Conservation (phyloP, 1,140 invertebrate genomes). For the Protaetia brevitarsis region DNA sequence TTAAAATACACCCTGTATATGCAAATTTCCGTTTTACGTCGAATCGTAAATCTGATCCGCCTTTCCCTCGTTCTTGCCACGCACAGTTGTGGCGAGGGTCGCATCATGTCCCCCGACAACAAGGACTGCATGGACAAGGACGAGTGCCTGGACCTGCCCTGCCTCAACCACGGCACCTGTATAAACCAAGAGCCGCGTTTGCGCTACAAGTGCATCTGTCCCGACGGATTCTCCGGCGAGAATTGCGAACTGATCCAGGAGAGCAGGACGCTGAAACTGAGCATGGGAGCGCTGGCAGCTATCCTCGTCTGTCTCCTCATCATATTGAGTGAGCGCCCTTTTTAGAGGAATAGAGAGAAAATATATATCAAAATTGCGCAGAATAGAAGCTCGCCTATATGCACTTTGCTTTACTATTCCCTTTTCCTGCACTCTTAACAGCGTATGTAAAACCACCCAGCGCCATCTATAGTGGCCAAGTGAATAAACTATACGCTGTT, state of each 20-base stretch:
- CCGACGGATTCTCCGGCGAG: constrained; percentile 87
- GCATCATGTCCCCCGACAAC: constrained; percentile 80
- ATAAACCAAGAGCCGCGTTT: constrained; percentile 83
- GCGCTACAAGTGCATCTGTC: constrained; percentile 81
- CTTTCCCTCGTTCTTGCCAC: not conserved
- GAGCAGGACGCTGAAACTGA: constrained; percentile 86
- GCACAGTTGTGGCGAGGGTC: constrained; percentile 84
- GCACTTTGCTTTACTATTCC: too few species aligned
- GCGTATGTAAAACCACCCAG: too few species aligned
- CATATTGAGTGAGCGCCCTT: constrained; percentile 80
- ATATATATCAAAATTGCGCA: too few species aligned
- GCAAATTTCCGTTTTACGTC: too few species aligned
- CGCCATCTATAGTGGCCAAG: too few species aligned
- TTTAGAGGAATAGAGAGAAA: not conserved
- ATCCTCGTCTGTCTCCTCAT: constrained; percentile 92
- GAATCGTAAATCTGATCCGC: too few species aligned
- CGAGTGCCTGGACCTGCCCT: constrained; percentile 89
- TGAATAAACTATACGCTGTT: too few species aligned
- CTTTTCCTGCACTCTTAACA: too few species aligned
- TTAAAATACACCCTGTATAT: too few species aligned
- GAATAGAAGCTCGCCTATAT: too few species aligned
- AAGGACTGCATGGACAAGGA: constrained; percentile 92
- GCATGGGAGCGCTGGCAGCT: constrained; percentile 89
- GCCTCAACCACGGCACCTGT: constrained; percentile 85
- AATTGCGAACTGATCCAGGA: constrained; percentile 92